phyloP scores from a whole-genome alignment of 1,140 invertebrate species.

The Drosophila sproati region DNA sequence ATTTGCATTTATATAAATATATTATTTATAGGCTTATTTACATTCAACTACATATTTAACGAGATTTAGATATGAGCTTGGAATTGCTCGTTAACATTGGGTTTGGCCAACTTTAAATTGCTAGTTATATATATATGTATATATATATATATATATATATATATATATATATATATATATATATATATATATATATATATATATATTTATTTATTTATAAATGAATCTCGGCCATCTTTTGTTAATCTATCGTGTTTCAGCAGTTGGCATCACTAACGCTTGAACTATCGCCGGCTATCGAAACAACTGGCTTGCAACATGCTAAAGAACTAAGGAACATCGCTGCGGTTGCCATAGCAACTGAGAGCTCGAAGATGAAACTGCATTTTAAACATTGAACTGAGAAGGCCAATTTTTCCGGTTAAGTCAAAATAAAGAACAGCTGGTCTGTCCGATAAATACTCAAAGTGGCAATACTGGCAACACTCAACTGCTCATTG shows the following conservation, averaged over 20 bases:
- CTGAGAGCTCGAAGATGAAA: constrained; percentile 11
- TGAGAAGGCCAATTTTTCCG: neutral
- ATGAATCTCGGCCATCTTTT: neutral
- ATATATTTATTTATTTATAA: neutral
- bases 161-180: no score
- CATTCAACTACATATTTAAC: no score
- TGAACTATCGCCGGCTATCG: neutral
- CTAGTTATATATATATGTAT: neutral
- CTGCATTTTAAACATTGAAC: constrained; percentile 12
- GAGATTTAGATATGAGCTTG: no score
- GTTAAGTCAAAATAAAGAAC: no score
- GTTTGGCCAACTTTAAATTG: no score
- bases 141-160: no score
- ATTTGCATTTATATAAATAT: no score
- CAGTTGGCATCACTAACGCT: neutral
- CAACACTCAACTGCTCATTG: no score
- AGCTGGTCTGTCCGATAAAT: no score
- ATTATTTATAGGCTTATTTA: no score
- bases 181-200: neutral
- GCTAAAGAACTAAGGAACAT: neutral
- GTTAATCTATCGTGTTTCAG: neutral
- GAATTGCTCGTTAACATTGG: no score
- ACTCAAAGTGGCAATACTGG: no score
- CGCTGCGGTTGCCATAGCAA: neutral
- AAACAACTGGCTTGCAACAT: constrained; percentile 8